phyloP scores from a whole-genome alignment of 2,888 invertebrate species.

The Thalpophila matura region DNA sequence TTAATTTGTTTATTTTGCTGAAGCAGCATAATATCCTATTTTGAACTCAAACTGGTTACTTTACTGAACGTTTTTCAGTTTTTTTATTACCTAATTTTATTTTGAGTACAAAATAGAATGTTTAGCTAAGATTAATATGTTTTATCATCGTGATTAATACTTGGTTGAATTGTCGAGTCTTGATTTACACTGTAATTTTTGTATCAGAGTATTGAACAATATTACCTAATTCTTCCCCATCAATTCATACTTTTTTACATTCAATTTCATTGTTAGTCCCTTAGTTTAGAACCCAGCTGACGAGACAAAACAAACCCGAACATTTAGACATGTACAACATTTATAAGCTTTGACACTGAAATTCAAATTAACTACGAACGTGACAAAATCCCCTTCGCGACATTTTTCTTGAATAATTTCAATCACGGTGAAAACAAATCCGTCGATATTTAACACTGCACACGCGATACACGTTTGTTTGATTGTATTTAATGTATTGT shows the following conservation, averaged over 20 bases:
- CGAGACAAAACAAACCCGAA: constrained; percentile 66
- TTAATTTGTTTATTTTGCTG: constrained; percentile 54
- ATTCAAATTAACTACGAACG: constrained; percentile 84
- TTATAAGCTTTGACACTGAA: constrained; percentile 83
- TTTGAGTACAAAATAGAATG: constrained; percentile 40
- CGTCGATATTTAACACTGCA: constrained; percentile 69
- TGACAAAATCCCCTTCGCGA: constrained; percentile 76
- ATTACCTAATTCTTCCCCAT: constrained; percentile 71
- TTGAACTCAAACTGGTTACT: constrained; percentile 32
- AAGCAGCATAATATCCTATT: constrained; percentile 46
- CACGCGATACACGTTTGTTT: constrained; percentile 69
- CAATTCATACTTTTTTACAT: constrained; percentile 60
- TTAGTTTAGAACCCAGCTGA: constrained; percentile 66
- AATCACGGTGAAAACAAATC: constrained; percentile 64
- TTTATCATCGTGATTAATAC: constrained; percentile 40
- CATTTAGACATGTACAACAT: constrained; percentile 79
- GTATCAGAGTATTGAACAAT: constrained; percentile 40
- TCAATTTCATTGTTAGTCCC: constrained; percentile 74
- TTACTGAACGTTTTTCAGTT: constrained; percentile 1
- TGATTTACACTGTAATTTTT: constrained; percentile 41
- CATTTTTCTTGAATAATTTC: constrained; percentile 71
- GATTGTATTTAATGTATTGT: constrained; percentile 46
- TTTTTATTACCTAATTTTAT: not conserved
- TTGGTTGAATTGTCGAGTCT: constrained; percentile 46
- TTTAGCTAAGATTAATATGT: constrained; percentile 33